Evolutionary conservation across 1,140 invertebrate genomes (phyloP), one percentile per base, ranked within the genome.

Genomic region (Adelges cooleyi): DNA sequence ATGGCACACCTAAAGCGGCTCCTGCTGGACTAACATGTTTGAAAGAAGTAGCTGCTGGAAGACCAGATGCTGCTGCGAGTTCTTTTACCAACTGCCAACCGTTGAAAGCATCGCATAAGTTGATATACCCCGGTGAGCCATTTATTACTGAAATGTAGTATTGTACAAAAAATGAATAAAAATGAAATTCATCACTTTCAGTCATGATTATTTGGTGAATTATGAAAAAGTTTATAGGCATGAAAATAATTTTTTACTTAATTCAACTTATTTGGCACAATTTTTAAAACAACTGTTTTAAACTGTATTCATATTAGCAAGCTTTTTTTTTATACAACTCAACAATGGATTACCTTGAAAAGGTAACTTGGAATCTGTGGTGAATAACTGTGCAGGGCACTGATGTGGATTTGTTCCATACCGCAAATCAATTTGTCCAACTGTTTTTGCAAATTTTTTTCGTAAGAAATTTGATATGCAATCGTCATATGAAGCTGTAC

Each of bases 351-450:
- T 72, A 85, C 83, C 83, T 76, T 77, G 89, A 1, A 99, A 73
- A 0, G 96, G 96, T 49, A 99, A 77, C 49, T 88, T 80, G 18
- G 85, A 77, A 15, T 86, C 74, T 9, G 84, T 87, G 0, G 92
- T 95, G 74, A 85, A 95, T 1, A 98, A 77, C 73, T 98, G 93
- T 0, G 95, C 95, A 3, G 92, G 92, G 73, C 93, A 95, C 74
- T 98, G 95, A 73, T 98, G 95, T 0, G 95, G 95, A 77, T 98
- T 98, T 89, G 96, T 97, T 68, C 93, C 95, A 78, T 98, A 99
- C 69, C 94, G 81, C 17, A 97, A 76, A 9, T 87, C 84, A 25
- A 95, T 70, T 71, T 95, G 92, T 0, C 90, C 86, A 0, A 81
- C 78, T 8, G 84, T 86, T 1, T 77, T 72, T 3, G 89, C 87